phyloP scores from a whole-genome alignment of 2,888 invertebrate genomes.

The Cinara cedri region DNA sequence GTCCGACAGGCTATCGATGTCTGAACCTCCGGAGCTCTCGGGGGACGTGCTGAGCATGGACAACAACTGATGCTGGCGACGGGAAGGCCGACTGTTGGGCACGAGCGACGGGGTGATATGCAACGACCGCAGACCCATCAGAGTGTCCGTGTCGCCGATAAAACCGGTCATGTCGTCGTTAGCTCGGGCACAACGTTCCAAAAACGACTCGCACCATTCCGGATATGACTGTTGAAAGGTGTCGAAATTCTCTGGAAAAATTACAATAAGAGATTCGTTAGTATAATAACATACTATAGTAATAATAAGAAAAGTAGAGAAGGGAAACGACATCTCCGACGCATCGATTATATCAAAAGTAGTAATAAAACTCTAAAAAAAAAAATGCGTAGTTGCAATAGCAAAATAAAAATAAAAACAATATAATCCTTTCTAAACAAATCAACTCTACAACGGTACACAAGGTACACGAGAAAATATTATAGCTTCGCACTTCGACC shows the following conservation, averaged over 20 bases:
- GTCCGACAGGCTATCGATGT: slow-evolving; percentile 44
- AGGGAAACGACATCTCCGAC: too few species aligned
- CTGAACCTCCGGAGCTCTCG: slow-evolving; percentile 49
- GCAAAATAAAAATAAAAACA: too few species aligned
- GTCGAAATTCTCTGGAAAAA: slow-evolving; percentile 80
- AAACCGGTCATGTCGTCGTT: slow-evolving; percentile 51
- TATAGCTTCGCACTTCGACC: too few species aligned
- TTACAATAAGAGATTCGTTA: slow-evolving; percentile 57
- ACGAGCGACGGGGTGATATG: slow-evolving; percentile 65
- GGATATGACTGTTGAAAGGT: slow-evolving; percentile 84
- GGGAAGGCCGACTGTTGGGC: slow-evolving; percentile 23
- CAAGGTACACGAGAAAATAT: too few species aligned
- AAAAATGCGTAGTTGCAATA: too few species aligned
- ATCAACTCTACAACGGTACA: too few species aligned
- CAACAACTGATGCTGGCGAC: slow-evolving; percentile 40
- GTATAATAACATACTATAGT: too few species aligned
- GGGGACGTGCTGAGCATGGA: slow-evolving; percentile 39
- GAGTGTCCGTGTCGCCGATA: slow-evolving; percentile 61
- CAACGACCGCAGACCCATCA: slow-evolving; percentile 75
- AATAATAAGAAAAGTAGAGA: too few species aligned
- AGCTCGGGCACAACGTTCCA: slow-evolving; percentile 64
- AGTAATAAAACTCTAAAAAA: too few species aligned
- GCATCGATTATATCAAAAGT: too few species aligned
- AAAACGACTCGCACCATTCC: slow-evolving; percentile 85
- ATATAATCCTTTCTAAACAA: too few species aligned